Evolutionary conservation across 2,113 vertebrate genomes (phyloP).

Genomic region (Apteryx owenii): DNA sequence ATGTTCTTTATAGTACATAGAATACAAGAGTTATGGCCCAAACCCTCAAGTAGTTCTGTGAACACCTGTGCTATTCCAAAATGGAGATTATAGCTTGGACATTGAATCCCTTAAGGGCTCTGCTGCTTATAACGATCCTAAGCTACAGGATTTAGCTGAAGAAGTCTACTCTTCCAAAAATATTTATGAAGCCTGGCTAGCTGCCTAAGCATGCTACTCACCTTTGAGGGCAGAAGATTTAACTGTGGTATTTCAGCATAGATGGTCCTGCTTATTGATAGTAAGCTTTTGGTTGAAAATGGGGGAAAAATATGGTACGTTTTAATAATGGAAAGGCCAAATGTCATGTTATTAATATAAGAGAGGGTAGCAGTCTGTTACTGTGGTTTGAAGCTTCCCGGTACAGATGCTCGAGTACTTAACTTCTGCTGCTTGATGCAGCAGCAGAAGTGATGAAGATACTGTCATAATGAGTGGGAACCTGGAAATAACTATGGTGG

Average conservation of each 20-base stretch:
- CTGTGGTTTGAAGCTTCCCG: background rate
- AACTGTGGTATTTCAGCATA: background rate
- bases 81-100: background rate
- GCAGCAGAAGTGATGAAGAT: background rate
- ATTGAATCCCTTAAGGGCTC: background rate
- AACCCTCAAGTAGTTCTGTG: background rate
- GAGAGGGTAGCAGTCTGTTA: background rate
- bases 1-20: background rate
- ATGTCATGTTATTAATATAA: rapidly evolving
- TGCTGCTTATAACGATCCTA: background rate
- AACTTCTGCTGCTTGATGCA: background rate
- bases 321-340: background rate
- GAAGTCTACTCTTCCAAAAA: background rate
- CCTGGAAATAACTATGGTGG: background rate
- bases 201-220: background rate
- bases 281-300: background rate
- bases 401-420: too few species aligned
- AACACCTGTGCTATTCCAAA: background rate
- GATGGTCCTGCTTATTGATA: rapidly evolving
- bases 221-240: background rate
- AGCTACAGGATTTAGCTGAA: background rate
- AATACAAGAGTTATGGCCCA: background rate
- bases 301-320: background rate
- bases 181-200: background rate
- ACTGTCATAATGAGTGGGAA: background rate